Conservation (phyloP, 2,113 vertebrate species). For the Rhynchopsitta pachyrhyncha region DNA sequence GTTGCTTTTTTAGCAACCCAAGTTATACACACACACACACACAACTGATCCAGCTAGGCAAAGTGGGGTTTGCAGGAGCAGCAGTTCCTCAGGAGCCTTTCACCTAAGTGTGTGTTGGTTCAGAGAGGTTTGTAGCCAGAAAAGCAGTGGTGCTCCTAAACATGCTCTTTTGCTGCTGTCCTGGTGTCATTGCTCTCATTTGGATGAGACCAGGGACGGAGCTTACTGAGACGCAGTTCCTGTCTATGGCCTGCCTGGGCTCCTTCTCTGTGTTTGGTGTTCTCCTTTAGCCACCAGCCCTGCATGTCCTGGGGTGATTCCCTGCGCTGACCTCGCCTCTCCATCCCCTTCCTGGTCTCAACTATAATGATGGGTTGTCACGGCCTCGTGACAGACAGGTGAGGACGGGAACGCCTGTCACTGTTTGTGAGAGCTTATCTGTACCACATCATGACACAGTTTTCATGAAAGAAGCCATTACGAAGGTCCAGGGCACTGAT, state of each 20-base stretch:
- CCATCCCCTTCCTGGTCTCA: background rate
- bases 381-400: background rate
- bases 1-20: background rate
- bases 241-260: fast-evolving
- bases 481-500: background rate
- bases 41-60: background rate
- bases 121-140: background rate
- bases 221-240: background rate
- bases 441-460: background rate
- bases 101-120: background rate
- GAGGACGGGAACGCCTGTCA: background rate
- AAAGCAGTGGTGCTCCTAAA: background rate
- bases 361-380: background rate
- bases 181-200: background rate
- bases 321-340: background rate
- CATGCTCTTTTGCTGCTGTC: background rate
- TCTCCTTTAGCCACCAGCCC: background rate
- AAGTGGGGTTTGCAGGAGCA: background rate
- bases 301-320: background rate
- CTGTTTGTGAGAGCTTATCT: background rate
- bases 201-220: background rate
- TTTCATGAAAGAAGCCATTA: background rate
- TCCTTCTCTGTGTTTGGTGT: background rate
- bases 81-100: background rate
- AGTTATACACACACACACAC: background rate